Percentiles rank a stretch among this genome's conserved stretches.
Conservation (phyloP, 2,797 vertebrate genomes). For the Chaetophractus vellerosus region DNA sequence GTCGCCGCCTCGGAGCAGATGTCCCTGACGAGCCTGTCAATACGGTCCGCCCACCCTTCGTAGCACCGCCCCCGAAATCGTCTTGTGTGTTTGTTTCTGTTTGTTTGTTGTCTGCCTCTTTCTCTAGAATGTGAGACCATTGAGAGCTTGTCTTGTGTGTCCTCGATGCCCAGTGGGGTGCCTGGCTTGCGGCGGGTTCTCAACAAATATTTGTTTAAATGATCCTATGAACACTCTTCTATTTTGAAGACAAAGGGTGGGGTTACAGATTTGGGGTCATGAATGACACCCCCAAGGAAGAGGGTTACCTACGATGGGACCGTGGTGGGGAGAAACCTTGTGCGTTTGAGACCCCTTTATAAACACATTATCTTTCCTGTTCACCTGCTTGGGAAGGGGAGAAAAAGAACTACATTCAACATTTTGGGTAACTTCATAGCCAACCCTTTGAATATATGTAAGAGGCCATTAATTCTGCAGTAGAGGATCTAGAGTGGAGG, state of each 20-base stretch:
- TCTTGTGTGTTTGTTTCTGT: neutral
- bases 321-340: neutral
- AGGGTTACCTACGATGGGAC: rapidly evolving
- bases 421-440: neutral
- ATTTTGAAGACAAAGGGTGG: neutral
- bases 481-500: neutral
- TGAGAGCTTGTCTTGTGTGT: neutral
- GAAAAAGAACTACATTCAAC: neutral
- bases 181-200: neutral
- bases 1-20: neutral
- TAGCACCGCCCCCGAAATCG: rapidly evolving
- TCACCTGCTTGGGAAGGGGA: neutral
- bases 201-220: neutral
- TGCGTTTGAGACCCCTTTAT: neutral
- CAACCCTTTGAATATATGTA: neutral
- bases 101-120: neutral
- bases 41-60: neutral
- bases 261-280: neutral
- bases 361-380: neutral
- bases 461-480: neutral
- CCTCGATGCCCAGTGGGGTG: too few relatives aligned
- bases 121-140: neutral
- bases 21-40: neutral
- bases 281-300: neutral
- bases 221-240: neutral